Percentiles rank a stretch among this genome's conserved stretches.
Evolutionary conservation across 2,797 vertebrate genomes (phyloP).

Genomic region (Ispidina lecontei): DNA sequence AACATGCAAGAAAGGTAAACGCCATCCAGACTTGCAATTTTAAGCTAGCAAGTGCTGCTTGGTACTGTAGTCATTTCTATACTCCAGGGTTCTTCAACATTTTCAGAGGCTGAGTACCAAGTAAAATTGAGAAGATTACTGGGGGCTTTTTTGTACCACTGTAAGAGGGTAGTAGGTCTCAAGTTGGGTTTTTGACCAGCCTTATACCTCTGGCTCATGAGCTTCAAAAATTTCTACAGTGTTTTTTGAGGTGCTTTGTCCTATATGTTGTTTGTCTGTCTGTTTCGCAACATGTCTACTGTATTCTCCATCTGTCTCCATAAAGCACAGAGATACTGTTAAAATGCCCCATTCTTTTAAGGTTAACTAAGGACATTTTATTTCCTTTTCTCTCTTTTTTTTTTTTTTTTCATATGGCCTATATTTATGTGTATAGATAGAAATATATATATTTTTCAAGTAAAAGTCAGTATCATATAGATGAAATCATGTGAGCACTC

Average conservation of each 20-base stretch:
- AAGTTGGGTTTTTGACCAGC: slow-evolving; percentile 69
- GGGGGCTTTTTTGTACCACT: slow-evolving; percentile 54
- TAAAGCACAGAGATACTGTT: slow-evolving; percentile 74
- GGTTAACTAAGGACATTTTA: slow-evolving; percentile 55
- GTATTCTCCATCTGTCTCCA: slow-evolving; percentile 78
- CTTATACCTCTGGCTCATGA: slow-evolving; percentile 74
- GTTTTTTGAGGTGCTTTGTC: slow-evolving; percentile 78
- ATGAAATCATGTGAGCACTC: slow-evolving; percentile 49
- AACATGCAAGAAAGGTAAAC: slow-evolving; percentile 88
- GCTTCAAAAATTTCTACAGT: slow-evolving; percentile 63
- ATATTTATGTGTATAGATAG: slow-evolving; percentile 22
- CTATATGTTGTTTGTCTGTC: slow-evolving; percentile 75
- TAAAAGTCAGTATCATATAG: slow-evolving; percentile 52
- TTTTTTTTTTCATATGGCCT: slow-evolving; percentile 40
- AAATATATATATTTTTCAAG: slow-evolving; percentile 60
- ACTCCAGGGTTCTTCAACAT: slow-evolving; percentile 73
- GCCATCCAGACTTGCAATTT: slow-evolving; percentile 80
- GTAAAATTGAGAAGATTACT: slow-evolving; percentile 48
- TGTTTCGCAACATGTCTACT: slow-evolving; percentile 74
- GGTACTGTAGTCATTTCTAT: slow-evolving; percentile 68
- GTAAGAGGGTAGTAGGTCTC: slow-evolving; percentile 39
- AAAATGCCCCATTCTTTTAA: slow-evolving; percentile 65
- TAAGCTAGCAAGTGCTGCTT: slow-evolving; percentile 78
- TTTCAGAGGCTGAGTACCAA: slow-evolving; percentile 75
- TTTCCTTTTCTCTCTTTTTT: not conserved